Conservation (phyloP, 2,113 vertebrate species). For the Nyctereutes procyonoides region DNA sequence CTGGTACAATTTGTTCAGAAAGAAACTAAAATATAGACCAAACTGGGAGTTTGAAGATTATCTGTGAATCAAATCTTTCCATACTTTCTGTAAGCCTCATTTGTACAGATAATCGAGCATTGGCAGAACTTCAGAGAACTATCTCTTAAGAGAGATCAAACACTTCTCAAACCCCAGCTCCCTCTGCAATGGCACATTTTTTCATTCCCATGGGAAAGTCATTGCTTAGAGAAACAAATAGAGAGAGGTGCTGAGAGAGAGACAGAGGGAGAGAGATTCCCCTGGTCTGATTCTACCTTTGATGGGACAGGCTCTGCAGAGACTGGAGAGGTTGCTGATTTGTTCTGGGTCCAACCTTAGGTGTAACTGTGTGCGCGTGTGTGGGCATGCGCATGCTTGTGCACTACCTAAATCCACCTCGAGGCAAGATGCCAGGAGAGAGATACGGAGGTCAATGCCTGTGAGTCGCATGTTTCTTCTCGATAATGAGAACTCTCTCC, state of each 20-base stretch:
- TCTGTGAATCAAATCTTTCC: conserved; percentile 72
- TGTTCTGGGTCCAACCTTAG: neutral
- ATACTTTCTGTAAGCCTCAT: conserved; percentile 64
- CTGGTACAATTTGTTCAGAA: conserved; percentile 66
- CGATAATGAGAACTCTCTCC: conserved; percentile 64
- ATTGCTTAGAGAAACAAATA: conserved; percentile 56
- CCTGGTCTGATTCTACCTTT: conserved; percentile 51
- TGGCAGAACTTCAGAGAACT: conserved; percentile 81
- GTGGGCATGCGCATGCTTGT: neutral
- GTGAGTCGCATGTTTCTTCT: conserved; percentile 30
- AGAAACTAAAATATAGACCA: conserved; percentile 64
- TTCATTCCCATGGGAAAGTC: conserved; percentile 77
- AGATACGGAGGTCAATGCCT: neutral
- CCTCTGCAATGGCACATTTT: conserved; percentile 72
- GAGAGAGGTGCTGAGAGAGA: conserved; percentile 58
- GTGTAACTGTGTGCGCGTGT: neutral
- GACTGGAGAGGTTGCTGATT: neutral
- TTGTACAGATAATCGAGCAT: conserved; percentile 69
- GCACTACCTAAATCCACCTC: neutral
- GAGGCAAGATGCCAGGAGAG: conserved; percentile 10
- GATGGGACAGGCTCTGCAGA: conserved; percentile 1
- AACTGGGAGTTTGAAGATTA: conserved; percentile 64
- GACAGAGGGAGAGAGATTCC: conserved; percentile 25
- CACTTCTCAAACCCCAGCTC: conserved; percentile 72
- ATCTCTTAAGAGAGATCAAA: conserved; percentile 81